Evolutionary conservation across 1,140 invertebrate species (phyloP).

Genomic region (Amphibalanus amphitrite): DNA sequence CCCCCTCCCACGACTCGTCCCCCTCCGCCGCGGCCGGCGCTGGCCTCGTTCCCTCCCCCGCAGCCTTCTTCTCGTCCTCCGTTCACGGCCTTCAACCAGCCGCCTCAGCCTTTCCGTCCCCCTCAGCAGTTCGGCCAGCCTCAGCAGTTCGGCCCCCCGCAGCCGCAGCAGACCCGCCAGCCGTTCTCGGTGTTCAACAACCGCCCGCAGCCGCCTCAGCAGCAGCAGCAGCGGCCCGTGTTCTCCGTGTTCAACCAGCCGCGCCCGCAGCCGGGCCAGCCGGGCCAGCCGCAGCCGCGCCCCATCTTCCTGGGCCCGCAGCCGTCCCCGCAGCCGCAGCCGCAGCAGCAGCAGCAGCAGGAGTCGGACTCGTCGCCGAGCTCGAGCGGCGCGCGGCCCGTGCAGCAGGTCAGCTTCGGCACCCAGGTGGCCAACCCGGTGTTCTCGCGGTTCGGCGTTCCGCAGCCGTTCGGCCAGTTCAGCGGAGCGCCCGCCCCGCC

Average conservation of each 20-base stretch:
- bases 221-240: neutral
- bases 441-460: neutral
- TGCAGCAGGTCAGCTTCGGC: slow-evolving; percentile 3
- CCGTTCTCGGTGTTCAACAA: neutral
- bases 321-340: too few relatives aligned
- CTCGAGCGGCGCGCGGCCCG: neutral
- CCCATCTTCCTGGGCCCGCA: too few relatives aligned
- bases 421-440: slow-evolving; percentile 4
- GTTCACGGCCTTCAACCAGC: neutral
- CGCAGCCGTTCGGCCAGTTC: slow-evolving; percentile 1
- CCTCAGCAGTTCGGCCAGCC: neutral
- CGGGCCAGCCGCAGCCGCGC: too few relatives aligned
- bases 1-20: too few relatives aligned
- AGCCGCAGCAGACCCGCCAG: neutral
- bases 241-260: neutral
- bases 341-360: neutral
- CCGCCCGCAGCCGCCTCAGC: neutral
- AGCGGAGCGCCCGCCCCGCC: neutral
- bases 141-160: neutral
- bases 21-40: too few relatives aligned
- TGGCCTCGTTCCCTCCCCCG: too few relatives aligned
- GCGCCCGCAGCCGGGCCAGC: neutral
- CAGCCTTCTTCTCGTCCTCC: too few relatives aligned
- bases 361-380: neutral
- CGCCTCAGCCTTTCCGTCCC: neutral